Percentiles rank a stretch among this genome's conserved stretches.
phyloP scores from a whole-genome alignment of 2,797 vertebrate species.

The Macroramphosus scolopax region DNA sequence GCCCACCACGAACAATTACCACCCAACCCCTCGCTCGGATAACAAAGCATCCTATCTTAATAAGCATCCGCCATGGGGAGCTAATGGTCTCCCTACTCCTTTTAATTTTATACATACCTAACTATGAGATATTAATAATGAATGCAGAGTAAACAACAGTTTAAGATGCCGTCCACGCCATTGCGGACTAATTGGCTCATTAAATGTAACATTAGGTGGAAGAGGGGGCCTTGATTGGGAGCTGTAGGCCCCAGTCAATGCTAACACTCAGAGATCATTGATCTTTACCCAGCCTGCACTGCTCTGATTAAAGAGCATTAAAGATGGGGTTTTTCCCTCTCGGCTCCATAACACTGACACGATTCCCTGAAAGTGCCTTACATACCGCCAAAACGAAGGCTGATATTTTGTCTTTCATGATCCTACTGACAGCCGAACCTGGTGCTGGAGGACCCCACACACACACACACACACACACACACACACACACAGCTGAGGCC shows the following conservation, averaged over 20 bases:
- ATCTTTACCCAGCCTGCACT: constrained; percentile 76
- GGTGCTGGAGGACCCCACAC: constrained; percentile 49
- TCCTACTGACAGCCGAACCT: constrained; percentile 39
- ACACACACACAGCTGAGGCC: too few relatives aligned
- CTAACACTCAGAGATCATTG: constrained; percentile 80
- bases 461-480: constrained; percentile 29
- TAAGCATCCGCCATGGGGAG: constrained; percentile 82
- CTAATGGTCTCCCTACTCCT: constrained; percentile 82
- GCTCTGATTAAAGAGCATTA: constrained; percentile 82
- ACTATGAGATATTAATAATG: constrained; percentile 86
- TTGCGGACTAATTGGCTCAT: constrained; percentile 86
- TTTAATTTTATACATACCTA: constrained; percentile 88
- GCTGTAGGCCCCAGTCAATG: constrained; percentile 79
- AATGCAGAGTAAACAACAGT: constrained; percentile 85
- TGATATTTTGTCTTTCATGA: constrained; percentile 65
- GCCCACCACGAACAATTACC: constrained; percentile 76
- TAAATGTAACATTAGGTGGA: constrained; percentile 83
- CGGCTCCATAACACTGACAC: constrained; percentile 54
- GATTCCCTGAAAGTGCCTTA: constrained; percentile 60
- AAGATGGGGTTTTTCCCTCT: constrained; percentile 71
- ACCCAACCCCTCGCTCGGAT: constrained; percentile 69
- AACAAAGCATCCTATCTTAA: constrained; percentile 83
- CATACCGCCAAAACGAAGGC: constrained; percentile 54
- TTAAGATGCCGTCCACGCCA: constrained; percentile 82
- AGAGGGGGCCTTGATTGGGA: constrained; percentile 77